phyloP scores from a whole-genome alignment of 2,113 vertebrate species.

The Geococcyx californianus region DNA sequence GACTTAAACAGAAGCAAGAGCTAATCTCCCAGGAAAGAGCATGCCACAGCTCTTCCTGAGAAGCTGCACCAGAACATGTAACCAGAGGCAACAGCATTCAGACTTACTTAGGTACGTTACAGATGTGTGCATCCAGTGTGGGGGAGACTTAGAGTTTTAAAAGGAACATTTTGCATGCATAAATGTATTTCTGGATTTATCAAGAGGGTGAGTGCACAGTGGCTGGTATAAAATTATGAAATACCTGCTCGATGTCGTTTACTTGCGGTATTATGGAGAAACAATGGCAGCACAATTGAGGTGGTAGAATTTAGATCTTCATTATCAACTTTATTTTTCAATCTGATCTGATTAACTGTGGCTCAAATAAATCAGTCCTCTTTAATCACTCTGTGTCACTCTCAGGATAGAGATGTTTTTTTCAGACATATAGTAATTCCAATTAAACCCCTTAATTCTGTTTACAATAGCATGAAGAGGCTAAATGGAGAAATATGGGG shows the following conservation, averaged over 20 bases:
- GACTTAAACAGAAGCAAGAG: background rate
- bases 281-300: background rate
- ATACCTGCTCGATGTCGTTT: background rate
- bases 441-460: background rate
- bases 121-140: background rate
- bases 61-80: background rate
- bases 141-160: background rate
- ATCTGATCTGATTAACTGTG: background rate
- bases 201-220: background rate
- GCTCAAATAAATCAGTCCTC: background rate
- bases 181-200: background rate
- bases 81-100: background rate
- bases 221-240: background rate
- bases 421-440: background rate
- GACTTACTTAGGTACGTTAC: background rate
- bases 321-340: background rate
- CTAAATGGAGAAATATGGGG: background rate
- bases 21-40: background rate
- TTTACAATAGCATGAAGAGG: background rate
- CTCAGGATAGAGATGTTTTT: background rate
- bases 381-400: background rate
- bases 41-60: background rate
- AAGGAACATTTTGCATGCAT: background rate
- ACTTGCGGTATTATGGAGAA: background rate
- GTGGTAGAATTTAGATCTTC: background rate